These are phyloP conservation scores for Drosophila austrosaltans DNA, from an alignment of 2,888 invertebrate species.

Conservation along the genomic window DNA sequence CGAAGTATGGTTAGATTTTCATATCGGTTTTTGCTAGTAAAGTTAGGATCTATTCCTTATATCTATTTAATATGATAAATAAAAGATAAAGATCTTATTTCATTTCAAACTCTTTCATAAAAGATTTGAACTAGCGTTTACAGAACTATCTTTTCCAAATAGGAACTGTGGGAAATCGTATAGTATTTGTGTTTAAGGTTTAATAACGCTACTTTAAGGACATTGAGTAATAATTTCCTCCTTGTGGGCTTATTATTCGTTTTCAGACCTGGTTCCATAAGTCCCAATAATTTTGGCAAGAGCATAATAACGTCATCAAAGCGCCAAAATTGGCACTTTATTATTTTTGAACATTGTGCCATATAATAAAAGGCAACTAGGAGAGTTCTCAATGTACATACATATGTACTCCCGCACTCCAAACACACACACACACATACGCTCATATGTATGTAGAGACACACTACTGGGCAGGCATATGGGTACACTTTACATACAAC, in stretches of 20 bases:
- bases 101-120: no score
- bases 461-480: constrained; percentile 10
- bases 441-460: neutral
- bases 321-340: constrained; percentile 39
- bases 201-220: neutral
- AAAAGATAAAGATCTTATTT: no score
- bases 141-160: neutral
- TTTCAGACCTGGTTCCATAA: neutral
- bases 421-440: constrained; percentile 19
- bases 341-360: constrained; percentile 37
- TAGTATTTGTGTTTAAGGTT: neutral
- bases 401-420: constrained; percentile 13
- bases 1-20: no score
- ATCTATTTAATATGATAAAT: no score
- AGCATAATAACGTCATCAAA: constrained; percentile 30
- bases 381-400: constrained; percentile 15
- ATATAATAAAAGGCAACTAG: constrained; percentile 44
- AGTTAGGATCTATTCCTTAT: no score
- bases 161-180: neutral
- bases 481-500: constrained; percentile 34
- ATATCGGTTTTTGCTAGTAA: no score
- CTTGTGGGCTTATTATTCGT: neutral
- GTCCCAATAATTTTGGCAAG: neutral
- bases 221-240: neutral
- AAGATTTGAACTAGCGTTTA: neutral